phyloP scores from a whole-genome alignment of 2,888 invertebrate genomes.

The Achlya flavicornis region DNA sequence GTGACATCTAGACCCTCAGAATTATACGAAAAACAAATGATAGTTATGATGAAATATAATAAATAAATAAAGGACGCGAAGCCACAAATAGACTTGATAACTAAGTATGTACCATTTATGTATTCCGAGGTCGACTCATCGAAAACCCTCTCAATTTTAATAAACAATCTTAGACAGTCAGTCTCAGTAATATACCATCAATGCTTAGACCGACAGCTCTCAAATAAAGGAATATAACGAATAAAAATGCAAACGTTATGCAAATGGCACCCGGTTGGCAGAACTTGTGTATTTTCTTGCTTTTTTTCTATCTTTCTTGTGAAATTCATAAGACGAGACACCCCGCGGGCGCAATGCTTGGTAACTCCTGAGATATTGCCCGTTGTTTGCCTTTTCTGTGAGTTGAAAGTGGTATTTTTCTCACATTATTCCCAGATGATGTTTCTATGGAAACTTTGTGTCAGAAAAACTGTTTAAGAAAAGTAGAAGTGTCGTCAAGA shows the following conservation, averaged over 20 bases:
- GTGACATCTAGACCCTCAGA: no score
- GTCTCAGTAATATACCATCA: neutral
- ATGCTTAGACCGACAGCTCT: neutral
- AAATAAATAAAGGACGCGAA: no score
- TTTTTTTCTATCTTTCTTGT: constrained; percentile 16
- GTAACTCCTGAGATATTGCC: constrained; percentile 27
- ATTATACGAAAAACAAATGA: no score
- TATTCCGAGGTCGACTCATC: neutral
- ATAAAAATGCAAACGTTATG: constrained; percentile 41
- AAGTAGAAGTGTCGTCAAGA: neutral
- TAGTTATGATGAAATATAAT: no score
- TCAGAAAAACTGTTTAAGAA: neutral
- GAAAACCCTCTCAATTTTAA: neutral
- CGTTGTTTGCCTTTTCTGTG: constrained; percentile 37
- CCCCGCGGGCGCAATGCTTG: constrained; percentile 28
- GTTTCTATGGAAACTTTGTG: neutral
- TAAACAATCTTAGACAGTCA: neutral
- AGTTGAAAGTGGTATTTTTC: constrained; percentile 42
- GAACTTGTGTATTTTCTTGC: neutral
- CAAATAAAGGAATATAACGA: constrained; percentile 7
- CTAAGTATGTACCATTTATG: no score
- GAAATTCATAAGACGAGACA: constrained; percentile 37
- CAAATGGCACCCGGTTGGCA: constrained; percentile 46
- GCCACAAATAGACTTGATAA: no score
- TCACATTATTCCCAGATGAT: constrained; percentile 18